These are phyloP conservation scores for Graphium colonna DNA, from an alignment of 2,888 invertebrate genomes.

Conservation along the genomic window DNA sequence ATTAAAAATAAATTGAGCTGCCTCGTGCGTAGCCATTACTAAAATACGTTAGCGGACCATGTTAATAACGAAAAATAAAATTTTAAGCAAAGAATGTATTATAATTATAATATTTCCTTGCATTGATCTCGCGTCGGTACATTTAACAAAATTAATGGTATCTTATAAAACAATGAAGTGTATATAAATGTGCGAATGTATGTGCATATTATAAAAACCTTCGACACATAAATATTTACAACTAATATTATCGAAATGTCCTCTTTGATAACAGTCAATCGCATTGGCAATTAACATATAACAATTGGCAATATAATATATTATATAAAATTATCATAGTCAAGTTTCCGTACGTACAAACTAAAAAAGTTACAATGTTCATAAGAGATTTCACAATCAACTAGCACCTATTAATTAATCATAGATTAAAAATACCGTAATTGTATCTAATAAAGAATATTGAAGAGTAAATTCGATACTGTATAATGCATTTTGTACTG, in stretches of 20 bases:
- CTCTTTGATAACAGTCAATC: slow-evolving; percentile 2
- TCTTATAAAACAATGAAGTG: slow-evolving; percentile 42
- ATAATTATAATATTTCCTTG: slow-evolving; percentile 27
- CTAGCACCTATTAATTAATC: slow-evolving; percentile 58
- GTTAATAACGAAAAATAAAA: slow-evolving; percentile 30
- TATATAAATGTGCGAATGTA: slow-evolving; percentile 48
- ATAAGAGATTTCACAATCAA: slow-evolving; percentile 53
- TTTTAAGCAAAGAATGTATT: neutral
- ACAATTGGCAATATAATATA: too few relatives aligned
- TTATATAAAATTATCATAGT: slow-evolving; percentile 22
- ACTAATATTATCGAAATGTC: slow-evolving; percentile 18
- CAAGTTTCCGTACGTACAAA: slow-evolving; percentile 15
- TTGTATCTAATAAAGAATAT: slow-evolving; percentile 12
- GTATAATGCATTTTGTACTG: slow-evolving; percentile 49
- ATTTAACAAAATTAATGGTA: slow-evolving; percentile 59
- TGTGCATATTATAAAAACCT: slow-evolving; percentile 45
- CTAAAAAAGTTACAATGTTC: slow-evolving; percentile 37
- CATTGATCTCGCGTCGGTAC: slow-evolving; percentile 48
- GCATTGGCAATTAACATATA: slow-evolving; percentile 2
- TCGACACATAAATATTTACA: slow-evolving; percentile 8
- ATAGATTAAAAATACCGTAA: slow-evolving; percentile 25
- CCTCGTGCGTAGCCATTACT: slow-evolving; percentile 27
- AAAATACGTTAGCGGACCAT: slow-evolving; percentile 9
- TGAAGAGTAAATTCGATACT: slow-evolving; percentile 34
- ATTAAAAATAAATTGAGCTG: slow-evolving; percentile 43